Evolutionary conservation across 2,888 invertebrate genomes (phyloP), one percentile per base, ranked within the genome.

Genomic region (Dermolepida albohirtum): DNA sequence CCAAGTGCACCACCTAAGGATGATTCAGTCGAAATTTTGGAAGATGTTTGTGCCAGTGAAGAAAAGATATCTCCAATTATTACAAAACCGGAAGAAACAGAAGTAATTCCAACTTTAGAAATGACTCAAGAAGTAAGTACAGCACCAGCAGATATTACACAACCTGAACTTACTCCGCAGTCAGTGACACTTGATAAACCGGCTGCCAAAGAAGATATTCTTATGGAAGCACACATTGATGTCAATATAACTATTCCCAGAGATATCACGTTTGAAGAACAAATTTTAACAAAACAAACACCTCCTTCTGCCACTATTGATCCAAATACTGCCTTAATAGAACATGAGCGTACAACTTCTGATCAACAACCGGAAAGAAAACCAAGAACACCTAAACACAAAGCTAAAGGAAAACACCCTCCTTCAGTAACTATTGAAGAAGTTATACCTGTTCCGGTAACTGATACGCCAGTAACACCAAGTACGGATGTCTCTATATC

Each of bases 361-460:
- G 52, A 65, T 44, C 63, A 47, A 40, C 47, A 55, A 50, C 41
- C 40, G 6, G 41, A 64, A 16, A 70, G 63, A 41, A 71, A 71
- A 41, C 47, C 52, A 4, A 71, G 70, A 66, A 51, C 63, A 0
- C 5, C 70, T 10, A 70, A 81, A 75, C 70, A 76, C 2, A 81
- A 80, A 76, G 64, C 72, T 4, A 82, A 82, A 70, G 74, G 77
- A 12, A 83, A 82, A 73, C 83, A 85, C 41, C 83, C 83, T 0
- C 81, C 85, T 1, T 82, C 85, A 1, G 85, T 86, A 1, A 86
- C 85, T 62, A 87, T 87, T 64, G 87, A 87, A 77, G 86, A 87
- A 77, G 83, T 86, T 0, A 77, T 83, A 52, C 84, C 86, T 6
- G 81, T 80, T 0, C 83, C 84, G 72, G 78, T 84, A 44, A 77